Evolutionary conservation across 2,888 invertebrate genomes (phyloP), one percentile per base, ranked within the genome.

Genomic region (Acheta domesticus): DNA sequence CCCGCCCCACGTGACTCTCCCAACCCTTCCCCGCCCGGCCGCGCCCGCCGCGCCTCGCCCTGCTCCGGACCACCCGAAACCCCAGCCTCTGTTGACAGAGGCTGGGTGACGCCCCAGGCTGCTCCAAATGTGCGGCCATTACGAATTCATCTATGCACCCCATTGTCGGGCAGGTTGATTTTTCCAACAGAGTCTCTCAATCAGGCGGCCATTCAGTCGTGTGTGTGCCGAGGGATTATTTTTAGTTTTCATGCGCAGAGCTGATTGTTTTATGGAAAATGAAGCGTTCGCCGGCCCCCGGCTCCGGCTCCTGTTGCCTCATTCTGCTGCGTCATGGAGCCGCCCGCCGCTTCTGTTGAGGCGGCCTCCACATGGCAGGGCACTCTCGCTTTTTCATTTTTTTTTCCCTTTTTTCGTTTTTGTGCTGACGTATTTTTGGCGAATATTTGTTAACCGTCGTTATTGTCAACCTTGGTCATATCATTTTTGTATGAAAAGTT

Each of bases 111-210:
- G 16, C 62, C 62, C 62, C 14, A 1, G 62, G 62, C 62, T 14
- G 62, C 62, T 62, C n/a, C 62, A 62, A 62, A 62, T 62, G 62
- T 62, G n/a, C 14, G 62, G 4, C 14, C 62, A 62, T 62, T 62
- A 62, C 62, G 62, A 62, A 62, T 62, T 62, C 62, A 62, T 62
- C 62, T 62, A 62, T 62, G 62, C 62, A 62, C 62, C 62, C 62
- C n/a, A 62, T 62, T 62, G 62, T 62, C 62, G 62, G 62, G 62
- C 62, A 62, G 62, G 62, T n/a, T 62, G 62, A 62, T 62, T 62
- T 62, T 62, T 62, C 16, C n/a, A 62, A 62, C 62, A 62, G 62
- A 62, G 16, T 62, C 62, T 19, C 62, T 62, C 62, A 62, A 62
- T 62, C 16, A 62, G 62, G 62, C 62, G 62, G 62, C 62, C 62